phyloP scores from a whole-genome alignment of 2,797 vertebrate species.

The Arrhamphus sclerolepis region DNA sequence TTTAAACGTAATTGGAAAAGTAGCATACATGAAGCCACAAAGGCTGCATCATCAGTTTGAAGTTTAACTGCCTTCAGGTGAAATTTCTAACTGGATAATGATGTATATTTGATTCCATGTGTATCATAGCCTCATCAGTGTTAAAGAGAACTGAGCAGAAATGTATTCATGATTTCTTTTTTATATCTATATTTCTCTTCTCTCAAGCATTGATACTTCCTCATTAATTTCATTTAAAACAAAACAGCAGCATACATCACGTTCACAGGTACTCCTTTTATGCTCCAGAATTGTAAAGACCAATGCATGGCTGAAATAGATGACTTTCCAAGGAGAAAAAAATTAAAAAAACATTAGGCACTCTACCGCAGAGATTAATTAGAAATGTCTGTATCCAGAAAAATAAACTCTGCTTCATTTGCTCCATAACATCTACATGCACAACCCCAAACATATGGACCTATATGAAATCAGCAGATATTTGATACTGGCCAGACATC shows the following conservation, averaged over 20 bases:
- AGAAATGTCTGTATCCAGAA: conserved; percentile 14
- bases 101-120: not conserved
- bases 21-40: conserved; percentile 20
- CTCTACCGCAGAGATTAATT: conserved; percentile 19
- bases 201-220: not conserved
- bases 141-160: not conserved
- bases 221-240: conserved; percentile 13
- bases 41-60: conserved; percentile 22
- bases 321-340: conserved; percentile 49
- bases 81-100: conserved; percentile 24
- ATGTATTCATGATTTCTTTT: too few species aligned
- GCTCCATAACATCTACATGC: conserved; percentile 32
- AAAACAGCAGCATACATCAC: conserved; percentile 5
- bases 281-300: conserved; percentile 33
- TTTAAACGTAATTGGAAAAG: conserved; percentile 47
- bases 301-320: conserved; percentile 52
- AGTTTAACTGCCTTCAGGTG: conserved; percentile 22
- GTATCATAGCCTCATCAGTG: not conserved
- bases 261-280: conserved; percentile 38
- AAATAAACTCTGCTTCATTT: conserved; percentile 40
- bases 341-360: conserved; percentile 39
- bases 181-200: not conserved
- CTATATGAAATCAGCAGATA: conserved; percentile 38
- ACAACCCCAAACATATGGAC: conserved; percentile 30
- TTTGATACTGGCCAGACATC: conserved; percentile 32